Base-by-base conservation (phyloP, 2,888 invertebrate genomes). In the Hartigia nigra region DNA sequence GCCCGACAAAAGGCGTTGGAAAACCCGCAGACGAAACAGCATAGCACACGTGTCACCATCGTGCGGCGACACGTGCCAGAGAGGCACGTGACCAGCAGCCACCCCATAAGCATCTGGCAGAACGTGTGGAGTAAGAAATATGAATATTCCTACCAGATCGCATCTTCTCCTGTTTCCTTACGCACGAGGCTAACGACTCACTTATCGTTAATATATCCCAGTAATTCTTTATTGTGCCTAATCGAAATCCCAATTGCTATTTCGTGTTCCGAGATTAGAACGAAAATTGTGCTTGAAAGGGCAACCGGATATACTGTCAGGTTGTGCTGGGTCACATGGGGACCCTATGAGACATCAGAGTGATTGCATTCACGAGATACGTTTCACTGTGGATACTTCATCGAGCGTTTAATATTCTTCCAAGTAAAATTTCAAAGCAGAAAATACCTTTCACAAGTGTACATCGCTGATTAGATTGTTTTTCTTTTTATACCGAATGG, bases 211-310 rank as follows among this genome's bases (percentile, higher is more conserved):
- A 79, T 79, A 81, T 81, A 55, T 14, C 55, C 55, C 55, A 23
- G 23, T 23, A 55, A 55, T 55, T 23, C 55, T 55, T 55, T 55
- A 55, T 55, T 55, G 55, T 55, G 55, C 23, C 23, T 55, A 23
- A 55, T 55, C 55, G 2, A 55, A 55, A 81, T 81, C 80, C 72
- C 70, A 69, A 87, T 86, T 87, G 86, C 85, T 76, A 79, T 87
- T 86, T 78, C 84, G 82, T 86, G 87, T 87, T 84, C 77, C 78
- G 79, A 83, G 85, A 86, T 87, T 86, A 81, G 78, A 70, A 70
- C 74, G 76, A 77, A 82, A 83, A 84, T 84, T 82, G 83, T 82
- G 55, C 23, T 55, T 23, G 55, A 55, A 55, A 23, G 55, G 55
- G 55, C 23, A 23, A 55, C 55, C 55, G 55, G 55, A 55, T 55